Base-by-base conservation (phyloP, 2,113 vertebrate genomes). In the Heterocephalus glaber region DNA sequence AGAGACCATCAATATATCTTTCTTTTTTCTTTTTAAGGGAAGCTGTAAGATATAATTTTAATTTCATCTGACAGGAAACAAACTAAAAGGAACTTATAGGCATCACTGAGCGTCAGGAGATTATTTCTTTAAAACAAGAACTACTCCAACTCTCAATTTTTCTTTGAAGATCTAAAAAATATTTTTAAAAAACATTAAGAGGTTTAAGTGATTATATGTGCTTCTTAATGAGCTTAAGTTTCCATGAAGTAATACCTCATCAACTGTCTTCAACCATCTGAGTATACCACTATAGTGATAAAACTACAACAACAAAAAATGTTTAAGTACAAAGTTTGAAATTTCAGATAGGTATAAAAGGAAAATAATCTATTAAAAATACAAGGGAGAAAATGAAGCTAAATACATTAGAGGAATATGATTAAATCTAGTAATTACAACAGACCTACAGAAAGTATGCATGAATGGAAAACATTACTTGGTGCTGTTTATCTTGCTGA, bases 331-430 rank as follows among this genome's bases (percentile, higher is more conserved):
- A n/a, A 94, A 83, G 24, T 86, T 94, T 83, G 44, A 96, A 96
- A 80, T 33, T 44, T 83, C 44, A n/a, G 22, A 68, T 84, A 80
- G 13, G 38, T 30, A 87, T 33, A 92, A 92, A 86, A 47, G 47
- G 77, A 97, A 95, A 94, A 92, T 56, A 56, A 28, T n/a, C 65
- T 77, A 52, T 86, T 83, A 89, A 90, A 95, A 97, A 89, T 56
- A 74, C 60, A 93, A 89, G 60, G 70, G 94, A 56, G 26, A 92
- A 96, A 80, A 74, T 33, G 30, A 33, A 61, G 38, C 84, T 54
- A 89, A 61, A 79, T 61, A 47, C 63, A 76, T 63, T 47, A 89
- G 74, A 58, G 7, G 65, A 66, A 66, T 80, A 86, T 80, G 81
- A 86, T 89, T 95, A 95, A 92, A 74, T 86, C 70, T 76, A 86